phyloP scores from a whole-genome alignment of 2,113 vertebrate genomes.

The Polyodon spathula region DNA sequence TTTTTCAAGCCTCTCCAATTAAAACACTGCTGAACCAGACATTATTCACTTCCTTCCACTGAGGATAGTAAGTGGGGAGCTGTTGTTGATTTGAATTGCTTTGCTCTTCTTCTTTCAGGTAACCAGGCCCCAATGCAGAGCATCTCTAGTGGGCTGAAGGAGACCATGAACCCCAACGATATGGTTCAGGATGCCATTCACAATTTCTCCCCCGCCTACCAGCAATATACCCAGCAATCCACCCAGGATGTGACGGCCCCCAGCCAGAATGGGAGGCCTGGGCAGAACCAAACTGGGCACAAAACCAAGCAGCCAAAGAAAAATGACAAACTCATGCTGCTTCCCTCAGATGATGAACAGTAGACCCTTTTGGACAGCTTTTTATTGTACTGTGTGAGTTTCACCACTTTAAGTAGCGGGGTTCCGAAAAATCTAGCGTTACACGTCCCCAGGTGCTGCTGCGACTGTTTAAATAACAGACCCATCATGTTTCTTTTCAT shows the following conservation, averaged over 20 bases:
- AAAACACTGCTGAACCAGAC: too few species aligned
- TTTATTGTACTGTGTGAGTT: too few species aligned
- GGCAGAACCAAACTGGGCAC: conserved; percentile 20
- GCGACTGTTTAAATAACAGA: too few species aligned
- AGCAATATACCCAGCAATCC: conserved; percentile 84
- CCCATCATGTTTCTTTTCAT: too few species aligned
- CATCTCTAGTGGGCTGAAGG: conserved; percentile 87
- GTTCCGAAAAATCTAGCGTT: too few species aligned
- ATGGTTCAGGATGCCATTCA: conserved; percentile 89
- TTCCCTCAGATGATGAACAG: conserved; percentile 76
- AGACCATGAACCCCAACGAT: conserved; percentile 85
- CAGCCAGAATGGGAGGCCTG: conserved; percentile 43
- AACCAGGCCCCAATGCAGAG: conserved; percentile 79
- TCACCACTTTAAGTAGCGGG: too few species aligned
- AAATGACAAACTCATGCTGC: conserved; percentile 83
- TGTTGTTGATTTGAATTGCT: not conserved
- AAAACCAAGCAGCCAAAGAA: conserved; percentile 47
- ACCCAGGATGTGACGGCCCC: conserved; percentile 71
- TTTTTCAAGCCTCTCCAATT: too few species aligned
- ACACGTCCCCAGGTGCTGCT: too few species aligned
- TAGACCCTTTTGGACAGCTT: conserved; percentile 38
- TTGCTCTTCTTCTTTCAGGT: conserved; percentile 41
- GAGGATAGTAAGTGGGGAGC: too few species aligned
- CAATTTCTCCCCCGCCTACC: conserved; percentile 79
- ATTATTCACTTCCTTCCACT: too few species aligned